Percentiles rank a stretch among this genome's conserved stretches.
Evolutionary conservation across 1,140 invertebrate species (phyloP).

Genomic region (Dreissena polymorpha): DNA sequence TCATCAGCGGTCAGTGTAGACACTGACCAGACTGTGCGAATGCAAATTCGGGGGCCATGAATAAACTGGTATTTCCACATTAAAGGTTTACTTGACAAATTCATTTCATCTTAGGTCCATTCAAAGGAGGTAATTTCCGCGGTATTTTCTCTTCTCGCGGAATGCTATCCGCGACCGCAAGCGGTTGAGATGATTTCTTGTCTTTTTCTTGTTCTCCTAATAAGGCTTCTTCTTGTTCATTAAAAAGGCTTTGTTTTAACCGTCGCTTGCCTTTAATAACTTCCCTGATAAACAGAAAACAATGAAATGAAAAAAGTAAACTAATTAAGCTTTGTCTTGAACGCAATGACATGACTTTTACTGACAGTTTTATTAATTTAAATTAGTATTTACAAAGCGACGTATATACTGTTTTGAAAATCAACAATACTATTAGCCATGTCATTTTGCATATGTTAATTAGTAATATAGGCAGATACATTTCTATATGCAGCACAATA

Average conservation of each 20-base stretch:
- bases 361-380: neutral
- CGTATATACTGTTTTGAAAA: neutral
- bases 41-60: too few species aligned
- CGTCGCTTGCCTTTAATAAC: slow-evolving; percentile 30
- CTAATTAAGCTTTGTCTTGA: neutral
- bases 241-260: slow-evolving; percentile 31
- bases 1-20: too few species aligned
- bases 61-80: too few species aligned
- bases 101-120: neutral
- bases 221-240: slow-evolving; percentile 34
- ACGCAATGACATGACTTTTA: neutral
- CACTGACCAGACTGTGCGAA: too few species aligned
- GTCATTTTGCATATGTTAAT: too few species aligned
- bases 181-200: slow-evolving; percentile 18
- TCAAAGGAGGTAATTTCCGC: slow-evolving; percentile 27
- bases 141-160: neutral
- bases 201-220: slow-evolving; percentile 14
- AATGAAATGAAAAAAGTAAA: neutral
- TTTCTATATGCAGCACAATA: too few species aligned
- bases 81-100: too few species aligned
- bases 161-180: neutral
- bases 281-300: slow-evolving; percentile 35
- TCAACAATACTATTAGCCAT: neutral
- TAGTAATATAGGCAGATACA: too few species aligned
- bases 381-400: neutral